Percentiles rank a stretch among this genome's conserved stretches.
Evolutionary conservation across 2,888 invertebrate species (phyloP).

Genomic region (Pherbina coryleti): DNA sequence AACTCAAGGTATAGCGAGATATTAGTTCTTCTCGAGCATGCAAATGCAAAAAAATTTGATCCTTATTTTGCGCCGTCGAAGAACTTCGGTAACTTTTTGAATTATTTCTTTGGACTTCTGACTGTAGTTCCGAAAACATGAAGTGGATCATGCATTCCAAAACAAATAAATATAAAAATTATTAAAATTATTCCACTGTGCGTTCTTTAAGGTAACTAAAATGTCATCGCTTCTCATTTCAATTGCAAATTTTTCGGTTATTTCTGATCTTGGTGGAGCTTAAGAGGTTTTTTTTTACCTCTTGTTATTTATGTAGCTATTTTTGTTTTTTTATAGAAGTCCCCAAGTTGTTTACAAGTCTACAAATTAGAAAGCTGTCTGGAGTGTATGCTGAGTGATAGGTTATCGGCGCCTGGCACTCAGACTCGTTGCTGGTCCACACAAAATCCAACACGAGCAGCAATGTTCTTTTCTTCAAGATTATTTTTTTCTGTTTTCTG

Average conservation of each 20-base stretch:
- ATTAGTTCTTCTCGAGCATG: too few relatives aligned
- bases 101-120: too few relatives aligned
- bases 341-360: not conserved
- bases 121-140: too few relatives aligned
- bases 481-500: not conserved
- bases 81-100: too few relatives aligned
- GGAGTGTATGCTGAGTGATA: not conserved
- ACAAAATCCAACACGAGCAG: constrained; percentile 11
- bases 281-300: not conserved
- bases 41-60: too few relatives aligned
- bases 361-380: constrained; percentile 16
- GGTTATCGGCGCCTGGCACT: constrained; percentile 24
- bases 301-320: not conserved
- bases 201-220: not conserved
- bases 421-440: not conserved
- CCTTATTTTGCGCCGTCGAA: too few relatives aligned
- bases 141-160: too few relatives aligned
- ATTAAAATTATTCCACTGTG: too few relatives aligned
- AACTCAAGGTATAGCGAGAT: too few relatives aligned
- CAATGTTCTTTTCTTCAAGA: not conserved
- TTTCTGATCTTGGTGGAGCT: not conserved
- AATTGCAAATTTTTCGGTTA: constrained; percentile 17
- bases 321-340: not conserved
- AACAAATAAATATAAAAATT: too few relatives aligned
- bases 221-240: not conserved